phyloP scores from a whole-genome alignment of 1,140 invertebrate genomes.

The Orussus abietinus region DNA sequence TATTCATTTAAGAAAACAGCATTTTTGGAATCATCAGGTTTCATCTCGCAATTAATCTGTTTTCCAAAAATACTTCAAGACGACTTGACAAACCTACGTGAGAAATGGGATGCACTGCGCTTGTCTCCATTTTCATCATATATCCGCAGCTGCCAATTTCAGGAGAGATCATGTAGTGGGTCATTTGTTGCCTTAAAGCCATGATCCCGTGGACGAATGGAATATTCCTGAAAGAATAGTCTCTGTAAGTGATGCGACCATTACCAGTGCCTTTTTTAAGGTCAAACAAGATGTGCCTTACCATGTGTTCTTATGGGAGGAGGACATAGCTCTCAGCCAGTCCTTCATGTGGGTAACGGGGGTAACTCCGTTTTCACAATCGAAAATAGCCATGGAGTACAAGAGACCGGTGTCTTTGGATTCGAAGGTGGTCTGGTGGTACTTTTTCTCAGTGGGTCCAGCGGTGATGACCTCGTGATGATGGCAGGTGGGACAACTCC shows the following conservation, averaged over 20 bases:
- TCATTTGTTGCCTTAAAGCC: conserved; percentile 17
- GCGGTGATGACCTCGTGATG: conserved; percentile 30
- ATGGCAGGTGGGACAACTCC: conserved; percentile 32
- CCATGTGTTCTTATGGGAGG: conserved; percentile 4
- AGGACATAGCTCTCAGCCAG: conserved; percentile 14
- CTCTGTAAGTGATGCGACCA: too few relatives aligned
- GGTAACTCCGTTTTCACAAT: conserved; percentile 35
- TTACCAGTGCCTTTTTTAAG: background rate
- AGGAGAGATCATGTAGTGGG: conserved; percentile 22
- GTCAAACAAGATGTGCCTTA: conserved; percentile 2
- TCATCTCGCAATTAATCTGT: too few relatives aligned
- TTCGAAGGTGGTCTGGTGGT: conserved; percentile 18
- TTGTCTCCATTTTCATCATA: conserved; percentile 27
- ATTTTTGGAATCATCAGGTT: too few relatives aligned
- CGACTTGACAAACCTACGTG: conserved; percentile 15
- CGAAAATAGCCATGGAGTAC: conserved; percentile 26
- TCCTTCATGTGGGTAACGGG: conserved; percentile 15
- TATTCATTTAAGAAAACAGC: too few relatives aligned
- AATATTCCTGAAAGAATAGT: conserved; percentile 15
- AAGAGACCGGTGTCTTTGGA: conserved; percentile 37
- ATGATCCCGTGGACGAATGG: conserved; percentile 10
- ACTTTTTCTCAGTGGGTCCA: conserved; percentile 25
- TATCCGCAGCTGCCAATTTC: conserved; percentile 25
- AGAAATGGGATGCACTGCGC: conserved; percentile 24
- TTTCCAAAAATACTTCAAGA: conserved; percentile 2